Evolutionary conservation across 2,113 vertebrate genomes (phyloP).

Genomic region (Paradisaea rubra): DNA sequence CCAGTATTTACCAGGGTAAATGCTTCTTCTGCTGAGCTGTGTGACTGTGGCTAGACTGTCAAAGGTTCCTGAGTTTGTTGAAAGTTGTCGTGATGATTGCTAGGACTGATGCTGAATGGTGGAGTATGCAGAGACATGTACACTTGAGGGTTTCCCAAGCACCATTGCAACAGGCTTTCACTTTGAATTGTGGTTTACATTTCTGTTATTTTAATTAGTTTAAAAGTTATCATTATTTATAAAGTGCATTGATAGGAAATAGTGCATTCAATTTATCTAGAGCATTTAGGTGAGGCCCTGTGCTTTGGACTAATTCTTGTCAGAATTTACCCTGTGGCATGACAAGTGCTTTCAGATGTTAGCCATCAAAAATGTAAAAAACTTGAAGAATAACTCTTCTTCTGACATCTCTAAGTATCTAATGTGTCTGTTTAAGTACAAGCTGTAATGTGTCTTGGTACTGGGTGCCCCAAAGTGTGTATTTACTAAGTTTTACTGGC

Average conservation of each 20-base stretch:
- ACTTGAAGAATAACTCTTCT: not conserved
- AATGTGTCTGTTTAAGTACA: not conserved
- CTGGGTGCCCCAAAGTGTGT: not conserved
- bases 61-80: not conserved
- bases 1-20: not conserved
- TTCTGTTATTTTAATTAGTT: not conserved
- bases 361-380: not conserved
- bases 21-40: not conserved
- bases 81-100: not conserved
- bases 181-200: not conserved
- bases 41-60: not conserved
- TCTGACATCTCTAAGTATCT: not conserved
- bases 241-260: not conserved
- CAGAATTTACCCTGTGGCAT: not conserved
- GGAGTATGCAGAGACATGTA: not conserved
- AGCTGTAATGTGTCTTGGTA: not conserved
- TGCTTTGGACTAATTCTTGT: not conserved
- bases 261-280: not conserved
- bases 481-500: not conserved
- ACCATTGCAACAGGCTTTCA: not conserved
- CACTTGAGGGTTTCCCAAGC: not conserved
- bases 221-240: not conserved
- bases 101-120: not conserved
- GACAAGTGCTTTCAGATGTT: not conserved
- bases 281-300: not conserved